Evolutionary conservation across 2,888 invertebrate genomes (phyloP).

Genomic region (Lepidocyrtinus sp.): DNA sequence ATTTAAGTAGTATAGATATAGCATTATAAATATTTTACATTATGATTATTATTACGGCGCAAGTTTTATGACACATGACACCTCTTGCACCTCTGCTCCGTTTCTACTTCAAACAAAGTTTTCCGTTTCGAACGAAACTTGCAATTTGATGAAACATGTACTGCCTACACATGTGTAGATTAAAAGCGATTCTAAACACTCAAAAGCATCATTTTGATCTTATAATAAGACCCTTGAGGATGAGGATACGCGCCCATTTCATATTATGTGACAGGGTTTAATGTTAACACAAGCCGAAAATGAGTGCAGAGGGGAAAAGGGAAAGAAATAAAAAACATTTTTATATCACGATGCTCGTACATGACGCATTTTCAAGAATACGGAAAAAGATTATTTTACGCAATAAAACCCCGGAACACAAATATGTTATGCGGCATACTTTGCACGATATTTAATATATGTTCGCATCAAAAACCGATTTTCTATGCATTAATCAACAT

Average conservation of each 20-base stretch:
- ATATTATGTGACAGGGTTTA: neutral
- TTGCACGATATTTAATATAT: conserved; percentile 21
- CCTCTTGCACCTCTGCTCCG: neutral
- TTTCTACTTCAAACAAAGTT: neutral
- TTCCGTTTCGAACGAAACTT: no score
- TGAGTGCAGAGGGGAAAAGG: neutral
- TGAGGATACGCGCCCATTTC: conserved; percentile 2
- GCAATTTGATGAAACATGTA: neutral
- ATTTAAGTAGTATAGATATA: no score
- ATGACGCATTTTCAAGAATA: conserved; percentile 1
- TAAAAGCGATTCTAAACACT: neutral
- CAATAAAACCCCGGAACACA: neutral
- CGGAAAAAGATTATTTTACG: conserved; percentile 25
- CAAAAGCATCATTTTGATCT: neutral
- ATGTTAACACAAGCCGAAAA: neutral
- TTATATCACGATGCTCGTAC: neutral
- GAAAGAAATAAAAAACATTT: neutral
- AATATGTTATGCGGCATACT: neutral
- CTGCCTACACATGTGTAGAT: neutral
- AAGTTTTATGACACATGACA: conserved; percentile 9
- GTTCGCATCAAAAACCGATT: conserved; percentile 42
- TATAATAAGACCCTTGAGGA: conserved; percentile 37
- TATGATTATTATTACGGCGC: neutral
- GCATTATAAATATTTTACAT: neutral
- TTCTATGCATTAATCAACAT: conserved; percentile 56